These are phyloP conservation scores for Sphecodes monilicornis DNA, from an alignment of 2,888 invertebrate genomes.

Conservation along the genomic window DNA sequence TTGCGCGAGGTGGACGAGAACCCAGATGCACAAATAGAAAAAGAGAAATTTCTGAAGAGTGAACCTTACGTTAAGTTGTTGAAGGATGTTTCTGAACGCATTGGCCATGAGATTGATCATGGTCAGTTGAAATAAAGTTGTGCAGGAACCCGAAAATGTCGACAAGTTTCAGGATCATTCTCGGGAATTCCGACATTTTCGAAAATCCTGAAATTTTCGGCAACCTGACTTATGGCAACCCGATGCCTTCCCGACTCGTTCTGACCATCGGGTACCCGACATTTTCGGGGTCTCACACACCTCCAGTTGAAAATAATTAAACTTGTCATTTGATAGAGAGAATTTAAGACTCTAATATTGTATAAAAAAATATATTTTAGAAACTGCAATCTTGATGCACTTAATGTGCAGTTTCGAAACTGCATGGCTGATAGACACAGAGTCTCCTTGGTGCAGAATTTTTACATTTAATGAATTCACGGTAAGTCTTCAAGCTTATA, in stretches of 20 bases:
- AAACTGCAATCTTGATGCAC: conserved; percentile 88
- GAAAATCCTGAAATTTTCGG: no score
- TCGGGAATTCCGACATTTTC: no score
- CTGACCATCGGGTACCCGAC: no score
- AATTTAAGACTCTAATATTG: background rate
- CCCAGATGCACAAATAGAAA: conserved; percentile 87
- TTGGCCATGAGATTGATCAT: conserved; percentile 86
- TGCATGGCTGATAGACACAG: conserved; percentile 88
- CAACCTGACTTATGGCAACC: no score
- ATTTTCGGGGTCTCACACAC: no score
- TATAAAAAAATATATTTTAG: conserved; percentile 81
- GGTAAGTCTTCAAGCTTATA: conserved; percentile 81
- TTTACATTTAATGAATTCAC: conserved; percentile 88
- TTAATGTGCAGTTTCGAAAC: conserved; percentile 93
- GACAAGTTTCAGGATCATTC: no score
- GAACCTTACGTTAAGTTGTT: conserved; percentile 87
- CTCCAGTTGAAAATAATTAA: conserved; percentile 24
- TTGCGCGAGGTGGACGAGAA: conserved; percentile 89
- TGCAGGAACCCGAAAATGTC: background rate
- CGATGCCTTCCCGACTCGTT: no score
- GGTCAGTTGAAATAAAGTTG: conserved; percentile 63
- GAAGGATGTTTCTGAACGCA: conserved; percentile 86
- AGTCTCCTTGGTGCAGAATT: conserved; percentile 92
- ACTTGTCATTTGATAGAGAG: background rate
- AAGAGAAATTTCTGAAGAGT: conserved; percentile 86